A percentile compares a stretch with the other conserved stretches of the same genome.
phyloP scores from a whole-genome alignment of 2,888 invertebrate species.

The Mimachlamys varia region DNA sequence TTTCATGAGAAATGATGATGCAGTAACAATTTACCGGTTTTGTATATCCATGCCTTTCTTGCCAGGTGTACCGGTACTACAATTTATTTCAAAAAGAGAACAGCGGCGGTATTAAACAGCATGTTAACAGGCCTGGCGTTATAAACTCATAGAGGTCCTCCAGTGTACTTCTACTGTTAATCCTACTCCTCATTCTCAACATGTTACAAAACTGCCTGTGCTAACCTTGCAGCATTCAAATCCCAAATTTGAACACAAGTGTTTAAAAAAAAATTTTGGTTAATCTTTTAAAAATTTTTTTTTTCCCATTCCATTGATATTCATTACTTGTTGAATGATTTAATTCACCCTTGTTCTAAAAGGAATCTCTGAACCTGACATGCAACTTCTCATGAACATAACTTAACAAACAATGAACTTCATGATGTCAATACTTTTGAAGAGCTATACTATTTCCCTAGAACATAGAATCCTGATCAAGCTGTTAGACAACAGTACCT shows the following conservation, averaged over 20 bases:
- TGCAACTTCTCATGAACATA: not conserved
- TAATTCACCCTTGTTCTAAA: not conserved
- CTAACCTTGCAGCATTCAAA: constrained; percentile 5
- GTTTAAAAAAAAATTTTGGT: too few relatives aligned
- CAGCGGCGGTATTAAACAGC: constrained; percentile 8
- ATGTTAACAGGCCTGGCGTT: not conserved
- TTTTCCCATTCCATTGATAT: not conserved
- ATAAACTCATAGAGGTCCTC: constrained; percentile 30
- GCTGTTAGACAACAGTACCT: not conserved
- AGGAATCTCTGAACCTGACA: not conserved
- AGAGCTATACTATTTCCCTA: not conserved
- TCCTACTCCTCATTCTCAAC: not conserved
- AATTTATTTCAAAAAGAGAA: constrained; percentile 23
- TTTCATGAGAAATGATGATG: constrained; percentile 31
- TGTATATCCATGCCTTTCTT: constrained; percentile 31
- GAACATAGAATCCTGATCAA: not conserved
- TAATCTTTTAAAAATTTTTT: not conserved
- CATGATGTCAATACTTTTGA: not conserved
- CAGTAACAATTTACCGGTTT: constrained; percentile 34
- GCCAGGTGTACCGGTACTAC: constrained; percentile 34
- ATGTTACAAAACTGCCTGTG: not conserved
- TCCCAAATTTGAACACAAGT: not conserved
- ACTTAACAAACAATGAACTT: not conserved
- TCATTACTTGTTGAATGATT: not conserved
- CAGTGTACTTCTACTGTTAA: constrained; percentile 32